phyloP scores from a whole-genome alignment of 2,113 vertebrate genomes.

The Pitta sordida region DNA sequence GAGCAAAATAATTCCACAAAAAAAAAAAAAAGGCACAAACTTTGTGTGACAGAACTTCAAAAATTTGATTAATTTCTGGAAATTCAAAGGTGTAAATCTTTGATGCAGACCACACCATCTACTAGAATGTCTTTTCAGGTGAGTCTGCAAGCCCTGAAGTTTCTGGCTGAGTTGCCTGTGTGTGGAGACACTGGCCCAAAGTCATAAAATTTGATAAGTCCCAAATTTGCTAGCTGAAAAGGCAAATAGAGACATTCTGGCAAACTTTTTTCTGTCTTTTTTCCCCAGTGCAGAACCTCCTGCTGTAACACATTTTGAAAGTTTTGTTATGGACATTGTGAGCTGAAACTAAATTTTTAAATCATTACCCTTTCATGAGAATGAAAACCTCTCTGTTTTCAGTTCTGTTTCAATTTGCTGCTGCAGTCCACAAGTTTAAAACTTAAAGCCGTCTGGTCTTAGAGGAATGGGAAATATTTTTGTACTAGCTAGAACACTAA shows the following conservation, averaged over 20 bases:
- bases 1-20: neutral
- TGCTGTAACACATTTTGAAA: neutral
- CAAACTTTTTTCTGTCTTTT: neutral
- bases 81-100: neutral
- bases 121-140: neutral
- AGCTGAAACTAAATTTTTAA: neutral
- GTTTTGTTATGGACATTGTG: neutral
- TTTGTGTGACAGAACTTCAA: neutral
- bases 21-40: neutral
- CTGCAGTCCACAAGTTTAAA: neutral
- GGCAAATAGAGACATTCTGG: neutral
- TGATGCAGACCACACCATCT: neutral
- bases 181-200: neutral
- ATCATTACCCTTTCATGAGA: neutral
- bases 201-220: neutral
- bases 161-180: neutral
- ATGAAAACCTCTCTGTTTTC: neutral
- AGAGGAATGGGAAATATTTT: slow-evolving; percentile 34
- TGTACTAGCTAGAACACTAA: neutral
- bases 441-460: slow-evolving; percentile 1
- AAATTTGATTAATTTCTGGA: neutral
- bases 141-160: neutral
- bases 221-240: neutral
- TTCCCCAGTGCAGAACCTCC: neutral
- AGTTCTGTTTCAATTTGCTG: neutral